Conservation (phyloP, 2,113 vertebrate species). For the Henicopernis longicauda region DNA sequence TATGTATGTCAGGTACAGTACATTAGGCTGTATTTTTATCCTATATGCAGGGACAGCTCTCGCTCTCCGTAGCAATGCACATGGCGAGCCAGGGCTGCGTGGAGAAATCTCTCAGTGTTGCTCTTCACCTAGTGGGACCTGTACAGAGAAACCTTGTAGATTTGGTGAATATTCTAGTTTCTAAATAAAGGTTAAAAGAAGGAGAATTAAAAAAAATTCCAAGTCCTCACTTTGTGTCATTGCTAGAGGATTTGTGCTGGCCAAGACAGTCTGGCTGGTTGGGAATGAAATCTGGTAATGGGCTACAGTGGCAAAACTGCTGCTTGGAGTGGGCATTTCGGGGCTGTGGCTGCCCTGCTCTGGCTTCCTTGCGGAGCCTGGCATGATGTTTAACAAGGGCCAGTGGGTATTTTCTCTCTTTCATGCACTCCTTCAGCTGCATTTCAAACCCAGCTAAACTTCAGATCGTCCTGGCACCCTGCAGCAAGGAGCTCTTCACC, state of each 20-base stretch:
- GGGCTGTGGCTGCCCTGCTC: background rate
- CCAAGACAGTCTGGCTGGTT: background rate
- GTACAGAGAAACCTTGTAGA: background rate
- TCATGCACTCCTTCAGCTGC: background rate
- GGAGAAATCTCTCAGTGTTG: background rate
- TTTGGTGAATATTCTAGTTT: slow-evolving; percentile 23
- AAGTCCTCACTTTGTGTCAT: rapidly evolving
- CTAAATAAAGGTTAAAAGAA: slow-evolving; percentile 55
- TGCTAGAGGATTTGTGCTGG: background rate
- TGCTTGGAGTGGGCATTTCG: background rate
- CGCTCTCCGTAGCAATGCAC: rapidly evolving
- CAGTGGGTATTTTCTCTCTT: background rate
- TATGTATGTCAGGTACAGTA: background rate
- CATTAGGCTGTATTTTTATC: background rate
- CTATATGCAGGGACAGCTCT: background rate
- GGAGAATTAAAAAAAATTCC: background rate
- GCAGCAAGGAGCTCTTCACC: background rate
- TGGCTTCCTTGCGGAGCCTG: background rate
- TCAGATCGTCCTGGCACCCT: background rate
- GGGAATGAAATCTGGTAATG: background rate
- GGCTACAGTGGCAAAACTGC: background rate
- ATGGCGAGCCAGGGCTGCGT: rapidly evolving
- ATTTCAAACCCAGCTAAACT: background rate
- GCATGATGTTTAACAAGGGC: background rate
- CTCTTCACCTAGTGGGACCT: slow-evolving; percentile 9